Evolutionary conservation across 1,140 invertebrate species (phyloP), one percentile per base, ranked within the genome.

Genomic region (Sycobia sp.): DNA sequence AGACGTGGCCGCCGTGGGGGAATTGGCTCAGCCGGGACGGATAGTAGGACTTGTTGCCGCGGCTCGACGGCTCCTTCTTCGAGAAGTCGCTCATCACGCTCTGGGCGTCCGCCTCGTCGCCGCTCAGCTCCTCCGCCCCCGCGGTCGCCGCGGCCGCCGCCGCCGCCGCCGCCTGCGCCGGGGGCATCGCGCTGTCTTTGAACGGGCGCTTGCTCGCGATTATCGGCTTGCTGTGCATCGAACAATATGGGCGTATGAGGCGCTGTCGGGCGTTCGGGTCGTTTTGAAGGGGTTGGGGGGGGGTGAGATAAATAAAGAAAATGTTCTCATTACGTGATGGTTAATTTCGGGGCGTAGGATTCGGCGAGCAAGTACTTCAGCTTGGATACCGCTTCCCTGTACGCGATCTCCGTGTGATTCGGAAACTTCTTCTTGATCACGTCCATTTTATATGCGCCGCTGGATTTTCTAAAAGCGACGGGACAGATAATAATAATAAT

Each of bases 351-450:
- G n/a, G 86, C 82, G 69, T 90, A 91, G 57, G 89, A 90, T 66
- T 92, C 90, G 3, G 88, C 87, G 55, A 92, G 76, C 65, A 92
- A 85, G 74, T 90, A 88, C 73, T 89, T 87, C 10, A 93, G 73
- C 57, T 91, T 87, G 0, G 88, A 86, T 1, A 93, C 91, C 3
- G 91, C 91, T 78, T 93, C 90, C 67, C 89, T 86, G 69, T 93
- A 92, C 3, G 90, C 90, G 55, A 89, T 82, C 70, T 93, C 91
- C 0, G 90, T 91, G 69, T 92, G 92, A 80, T 93, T 89, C 38
- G 89, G 87, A 22, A 86, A 82, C 70, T 86, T 86, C 62, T 74
- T 71, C 71, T 67, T 74, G 62, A 46, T 34, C 16, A 64, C 27
- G 23, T 81, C 77, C 51, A 77, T 69, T 58, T 73, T 79, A n/a